A percentile compares a stretch with the other conserved stretches of the same genome.
Conservation (phyloP, 2,888 invertebrate species). For the Norana najaformis region DNA sequence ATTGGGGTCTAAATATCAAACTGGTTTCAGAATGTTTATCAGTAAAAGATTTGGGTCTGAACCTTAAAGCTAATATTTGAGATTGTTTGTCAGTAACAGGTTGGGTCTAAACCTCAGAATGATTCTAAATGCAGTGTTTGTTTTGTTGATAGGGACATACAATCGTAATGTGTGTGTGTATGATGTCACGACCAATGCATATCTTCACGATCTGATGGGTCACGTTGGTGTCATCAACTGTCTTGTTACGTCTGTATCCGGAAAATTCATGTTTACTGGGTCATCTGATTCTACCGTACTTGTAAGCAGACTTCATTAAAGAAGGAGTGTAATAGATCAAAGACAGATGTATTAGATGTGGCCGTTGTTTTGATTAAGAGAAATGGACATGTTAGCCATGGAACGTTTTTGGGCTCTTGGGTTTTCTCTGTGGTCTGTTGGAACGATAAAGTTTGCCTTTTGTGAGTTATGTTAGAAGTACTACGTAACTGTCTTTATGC, state of each 20-base stretch:
- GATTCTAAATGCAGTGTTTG: background rate
- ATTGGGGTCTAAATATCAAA: too few species aligned
- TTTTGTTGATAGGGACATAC: slow-evolving; percentile 51
- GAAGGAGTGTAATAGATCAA: background rate
- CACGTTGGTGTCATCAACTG: slow-evolving; percentile 54
- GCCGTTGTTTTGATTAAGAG: background rate
- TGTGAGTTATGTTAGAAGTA: background rate
- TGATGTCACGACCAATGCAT: slow-evolving; percentile 48
- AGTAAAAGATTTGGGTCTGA: too few species aligned
- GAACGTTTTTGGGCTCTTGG: background rate
- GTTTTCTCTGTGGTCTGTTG: too few species aligned
- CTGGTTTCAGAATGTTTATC: too few species aligned
- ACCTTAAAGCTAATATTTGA: too few species aligned
- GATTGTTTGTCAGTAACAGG: too few species aligned
- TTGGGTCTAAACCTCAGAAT: background rate
- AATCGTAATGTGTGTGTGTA: slow-evolving; percentile 56
- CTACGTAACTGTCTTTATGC: background rate
- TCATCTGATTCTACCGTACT: slow-evolving; percentile 55
- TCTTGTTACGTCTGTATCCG: slow-evolving; percentile 50
- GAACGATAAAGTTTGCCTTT: background rate
- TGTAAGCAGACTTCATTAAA: too few species aligned
- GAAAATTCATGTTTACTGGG: slow-evolving; percentile 53
- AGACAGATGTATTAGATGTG: background rate
- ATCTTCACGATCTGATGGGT: slow-evolving; percentile 51
- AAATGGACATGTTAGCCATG: background rate